Evolutionary conservation across 2,888 invertebrate species (phyloP).

Genomic region (Physocephala rufipes): DNA sequence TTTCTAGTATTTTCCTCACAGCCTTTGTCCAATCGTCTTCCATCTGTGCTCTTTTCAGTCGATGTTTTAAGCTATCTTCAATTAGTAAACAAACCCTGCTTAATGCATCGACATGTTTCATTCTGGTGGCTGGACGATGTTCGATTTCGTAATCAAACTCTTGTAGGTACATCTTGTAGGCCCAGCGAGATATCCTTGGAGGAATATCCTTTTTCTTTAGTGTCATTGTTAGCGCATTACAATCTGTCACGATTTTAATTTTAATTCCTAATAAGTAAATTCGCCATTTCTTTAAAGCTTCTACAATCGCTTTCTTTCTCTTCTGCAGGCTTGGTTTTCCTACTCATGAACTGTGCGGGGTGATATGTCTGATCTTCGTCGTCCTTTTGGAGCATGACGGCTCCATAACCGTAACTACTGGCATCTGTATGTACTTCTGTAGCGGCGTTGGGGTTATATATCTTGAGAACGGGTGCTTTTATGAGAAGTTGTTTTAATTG

Average conservation of each 20-base stretch:
- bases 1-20: neutral
- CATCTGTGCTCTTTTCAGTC: neutral
- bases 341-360: slow-evolving; percentile 47
- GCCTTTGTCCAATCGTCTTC: neutral
- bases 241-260: slow-evolving; percentile 41
- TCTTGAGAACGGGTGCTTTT: slow-evolving; percentile 25
- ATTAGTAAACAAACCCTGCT: slow-evolving; percentile 36
- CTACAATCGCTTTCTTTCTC: slow-evolving; percentile 47
- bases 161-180: slow-evolving; percentile 39
- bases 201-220: slow-evolving; percentile 11
- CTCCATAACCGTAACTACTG: slow-evolving; percentile 40
- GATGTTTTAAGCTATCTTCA: neutral
- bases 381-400: slow-evolving; percentile 46
- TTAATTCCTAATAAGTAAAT: slow-evolving; percentile 32
- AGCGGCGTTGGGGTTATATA: slow-evolving; percentile 7
- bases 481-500: slow-evolving; percentile 19
- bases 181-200: slow-evolving; percentile 39
- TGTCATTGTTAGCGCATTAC: slow-evolving; percentile 5
- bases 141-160: slow-evolving; percentile 41
- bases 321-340: slow-evolving; percentile 45
- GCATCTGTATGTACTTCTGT: slow-evolving; percentile 27
- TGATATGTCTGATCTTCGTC: slow-evolving; percentile 44
- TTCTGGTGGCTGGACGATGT: slow-evolving; percentile 39
- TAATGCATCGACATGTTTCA: slow-evolving; percentile 43
- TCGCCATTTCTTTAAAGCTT: slow-evolving; percentile 46